These are phyloP conservation scores for Argynnis bischoffii DNA, from an alignment of 2,888 invertebrate species.

Conservation along the genomic window DNA sequence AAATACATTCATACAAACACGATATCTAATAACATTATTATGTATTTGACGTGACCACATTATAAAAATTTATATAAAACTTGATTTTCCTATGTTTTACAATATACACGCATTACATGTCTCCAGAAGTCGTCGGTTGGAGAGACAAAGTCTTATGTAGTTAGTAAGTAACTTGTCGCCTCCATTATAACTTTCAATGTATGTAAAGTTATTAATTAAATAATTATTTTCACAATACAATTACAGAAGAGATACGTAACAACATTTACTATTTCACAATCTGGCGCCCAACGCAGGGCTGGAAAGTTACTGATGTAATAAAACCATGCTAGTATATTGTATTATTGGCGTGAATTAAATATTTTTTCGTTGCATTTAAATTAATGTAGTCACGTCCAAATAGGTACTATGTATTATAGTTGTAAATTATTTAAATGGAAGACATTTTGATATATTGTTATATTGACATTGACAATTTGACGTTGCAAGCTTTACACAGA, in stretches of 20 bases:
- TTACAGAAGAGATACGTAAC: no score
- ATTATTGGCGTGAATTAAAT: neutral
- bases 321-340: neutral
- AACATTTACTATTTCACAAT: neutral
- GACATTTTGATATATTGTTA: slow-evolving; percentile 47
- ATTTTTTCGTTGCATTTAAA: neutral
- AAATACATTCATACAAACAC: slow-evolving; percentile 39
- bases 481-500: slow-evolving; percentile 26
- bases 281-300: no score
- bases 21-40: slow-evolving; percentile 3
- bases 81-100: no score
- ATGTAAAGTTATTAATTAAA: no score
- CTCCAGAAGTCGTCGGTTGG: no score
- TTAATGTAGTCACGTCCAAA: neutral
- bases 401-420: neutral
- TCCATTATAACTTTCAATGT: no score
- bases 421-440: slow-evolving; percentile 45
- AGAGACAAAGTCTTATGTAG: no score
- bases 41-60: slow-evolving; percentile 1
- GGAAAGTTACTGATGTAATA: no score
- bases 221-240: no score
- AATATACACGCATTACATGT: no score
- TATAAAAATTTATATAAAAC: neutral
- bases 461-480: slow-evolving; percentile 70
- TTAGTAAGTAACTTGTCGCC: no score